Evolutionary conservation across 2,797 vertebrate species (phyloP), one percentile per base, ranked within the genome.

Genomic region (Enteromius afrohamiltoni): DNA sequence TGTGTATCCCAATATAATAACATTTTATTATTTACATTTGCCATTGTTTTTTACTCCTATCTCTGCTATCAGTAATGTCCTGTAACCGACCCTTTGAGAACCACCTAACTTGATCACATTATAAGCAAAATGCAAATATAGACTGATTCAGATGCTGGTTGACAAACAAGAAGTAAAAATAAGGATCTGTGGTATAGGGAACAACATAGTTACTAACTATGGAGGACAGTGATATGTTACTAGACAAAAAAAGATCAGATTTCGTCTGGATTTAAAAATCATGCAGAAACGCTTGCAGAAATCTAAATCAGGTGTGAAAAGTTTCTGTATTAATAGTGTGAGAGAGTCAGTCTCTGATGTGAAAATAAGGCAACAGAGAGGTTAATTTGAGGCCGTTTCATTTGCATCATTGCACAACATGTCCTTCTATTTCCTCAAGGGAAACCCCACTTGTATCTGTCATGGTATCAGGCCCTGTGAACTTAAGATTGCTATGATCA

Each of bases 371-470:
- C 49, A 68, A 65, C n/a, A 21, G 31, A 62, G 75, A 71, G 64
- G 60, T 83, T 69, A 76, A 76, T 53, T 6, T 47, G 77, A 53
- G 58, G n/a, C 21, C 21, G 31, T 70, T 80, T 79, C 65, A 80
- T 71, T 45, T 71, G 53, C 4, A 10, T 40, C 0, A 34, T 92
- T 91, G 90, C 11, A 60, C 88, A 91, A 93, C 80, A 5, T 71
- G 31, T 70, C 85, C 79, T 68, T 21, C 83, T 49, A 80, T 47
- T 80, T 26, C 64, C 78, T 83, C 51, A 29, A 71, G 82, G 83
- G 81, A 93, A 86, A 89, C 85, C 79, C 86, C 80, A 85, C 85
- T 86, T 68, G 77, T 64, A 55, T 34, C 23, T 64, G 85, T 82
- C 62, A 80, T 77, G 55, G 55, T 40, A 82, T 83, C 21, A 83